These are phyloP conservation scores for Aphelinus atriplicis DNA, from an alignment of 1,140 invertebrate genomes.

Conservation along the genomic window DNA sequence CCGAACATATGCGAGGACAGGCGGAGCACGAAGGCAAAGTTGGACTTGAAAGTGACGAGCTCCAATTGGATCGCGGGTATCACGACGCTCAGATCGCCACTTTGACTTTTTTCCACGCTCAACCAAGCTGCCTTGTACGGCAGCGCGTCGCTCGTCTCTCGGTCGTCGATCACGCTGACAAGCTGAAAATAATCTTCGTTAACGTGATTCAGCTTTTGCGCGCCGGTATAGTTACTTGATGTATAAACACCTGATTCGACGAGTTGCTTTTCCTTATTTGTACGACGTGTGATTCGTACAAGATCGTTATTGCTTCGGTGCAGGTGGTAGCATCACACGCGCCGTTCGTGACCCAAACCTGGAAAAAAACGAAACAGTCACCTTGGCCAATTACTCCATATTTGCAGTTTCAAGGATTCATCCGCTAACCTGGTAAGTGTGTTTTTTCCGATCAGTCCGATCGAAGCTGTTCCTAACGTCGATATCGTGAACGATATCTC, in stretches of 20 bases:
- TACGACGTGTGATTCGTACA: slow-evolving; percentile 73
- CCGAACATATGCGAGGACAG: slow-evolving; percentile 78
- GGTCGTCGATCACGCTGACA: slow-evolving; percentile 54
- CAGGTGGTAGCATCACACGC: slow-evolving; percentile 63
- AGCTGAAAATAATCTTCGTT: slow-evolving; percentile 34
- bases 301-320: slow-evolving; percentile 71
- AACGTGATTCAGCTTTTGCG: too few species aligned
- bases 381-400: neutral
- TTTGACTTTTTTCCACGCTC: slow-evolving; percentile 52
- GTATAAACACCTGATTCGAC: slow-evolving; percentile 11
- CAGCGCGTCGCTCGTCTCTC: slow-evolving; percentile 50
- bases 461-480: slow-evolving; percentile 47
- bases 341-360: slow-evolving; percentile 35
- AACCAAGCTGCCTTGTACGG: slow-evolving; percentile 60
- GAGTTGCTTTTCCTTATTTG: slow-evolving; percentile 62
- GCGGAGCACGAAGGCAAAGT: slow-evolving; percentile 72
- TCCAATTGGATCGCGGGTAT: slow-evolving; percentile 62
- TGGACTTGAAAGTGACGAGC: slow-evolving; percentile 52
- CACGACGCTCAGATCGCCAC: slow-evolving; percentile 61
- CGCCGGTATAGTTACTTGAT: too few species aligned
- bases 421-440: slow-evolving; percentile 71
- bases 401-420: too few species aligned
- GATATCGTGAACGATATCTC: slow-evolving; percentile 65
- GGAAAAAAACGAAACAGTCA: neutral
- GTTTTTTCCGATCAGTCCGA: slow-evolving; percentile 48